Base-by-base conservation (phyloP, 2,888 invertebrate species). In the Apoda limacodes region DNA sequence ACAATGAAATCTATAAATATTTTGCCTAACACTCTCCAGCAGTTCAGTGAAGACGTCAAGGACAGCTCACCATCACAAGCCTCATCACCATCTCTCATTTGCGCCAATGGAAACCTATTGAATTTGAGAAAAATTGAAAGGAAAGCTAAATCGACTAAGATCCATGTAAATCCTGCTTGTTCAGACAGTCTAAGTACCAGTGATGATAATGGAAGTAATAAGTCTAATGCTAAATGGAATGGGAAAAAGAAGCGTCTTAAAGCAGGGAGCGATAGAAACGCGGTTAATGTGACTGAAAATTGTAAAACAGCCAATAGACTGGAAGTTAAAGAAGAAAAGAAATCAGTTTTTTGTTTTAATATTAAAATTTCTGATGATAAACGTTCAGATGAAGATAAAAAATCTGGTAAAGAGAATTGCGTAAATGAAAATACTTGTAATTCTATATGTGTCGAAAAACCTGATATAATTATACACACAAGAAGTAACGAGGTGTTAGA, bases 301-400 rank as follows among this genome's bases (percentile, higher is more conserved):
- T n/a, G n/a, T n/a, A n/a, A n/a, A n/a, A n/a, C n/a, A n/a, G n/a
- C n/a, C n/a, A 58, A 55, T 7, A 5, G 17, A 43, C 56, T 51
- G 48, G 52, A 48, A 35, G 60, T 61, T 42, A 74, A 58, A 44
- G 66, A 66, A 48, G 70, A 71, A 53, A 74, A 71, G 51, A 74
- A 63, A 60, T 67, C 75, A 40, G 64, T 71, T 59, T 74, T 72
- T 45, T 80, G 80, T 60, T 80, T 80, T 53, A 80, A 78, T 71
- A 72, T 75, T 43, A 76, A 72, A 67, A 66, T 60, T 56, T 60
- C 67, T 4, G 67, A 68, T 43, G 64, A 67, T 55, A 78, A 75
- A 60, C 64, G 65, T 43, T 56, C 60, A 32, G 65, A 60, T 35
- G 70, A 74, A 37, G 74, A 76, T 44, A 56, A 55, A 39, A 71